Evolutionary conservation across 2,797 vertebrate genomes (phyloP), one percentile per base, ranked within the genome.

Genomic region (Argentina silus): DNA sequence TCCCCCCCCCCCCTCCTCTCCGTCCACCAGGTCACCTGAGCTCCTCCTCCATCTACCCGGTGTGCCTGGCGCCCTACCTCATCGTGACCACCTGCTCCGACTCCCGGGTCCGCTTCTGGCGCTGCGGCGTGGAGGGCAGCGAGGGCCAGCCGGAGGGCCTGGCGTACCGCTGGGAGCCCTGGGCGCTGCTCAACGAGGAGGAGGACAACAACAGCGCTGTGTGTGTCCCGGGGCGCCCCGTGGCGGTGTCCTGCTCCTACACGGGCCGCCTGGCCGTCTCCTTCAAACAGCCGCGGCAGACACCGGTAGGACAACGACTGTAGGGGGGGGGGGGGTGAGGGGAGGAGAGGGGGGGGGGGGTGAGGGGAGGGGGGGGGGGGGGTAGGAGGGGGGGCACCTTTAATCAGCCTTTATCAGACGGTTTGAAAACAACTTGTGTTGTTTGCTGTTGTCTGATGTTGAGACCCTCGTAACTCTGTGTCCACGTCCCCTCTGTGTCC

Each of bases 41-140:
- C 80, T 99, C 98, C 79, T 99, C 98, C 6, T 99, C 98, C 2
- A 99, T 99, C 91, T 99, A 99, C 83, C 98, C 98, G 0, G 98
- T 99, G 69, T 99, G 98, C 87, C 94, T 99, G 84, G 98, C 98
- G 27, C 98, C 98, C 0, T 99, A 99, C 75, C 89, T 99, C 87
- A 95, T 99, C 53, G 98, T 99, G 27, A 99, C 98, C 0, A 95
- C 97, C 17, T 99, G 98, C 87, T 98, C 98, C 0, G 98, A 99
- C 88, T 95, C 96, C 82, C 95, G 90, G 36, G 97, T 99, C 63
- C 92, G 97, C 0, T 99, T 99, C 90, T 99, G 98, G 98, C 96
- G 89, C 53, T 99, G 98, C 64, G 91, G 86, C 15, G 92, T 97
- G 65, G 96, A 97, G 78, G 84, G 87, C 84, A 1, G 83, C 82